A percentile compares a stretch with the other conserved stretches of the same genome.
phyloP scores from a whole-genome alignment of 2,113 vertebrate species.

The Notothenia rossii region DNA sequence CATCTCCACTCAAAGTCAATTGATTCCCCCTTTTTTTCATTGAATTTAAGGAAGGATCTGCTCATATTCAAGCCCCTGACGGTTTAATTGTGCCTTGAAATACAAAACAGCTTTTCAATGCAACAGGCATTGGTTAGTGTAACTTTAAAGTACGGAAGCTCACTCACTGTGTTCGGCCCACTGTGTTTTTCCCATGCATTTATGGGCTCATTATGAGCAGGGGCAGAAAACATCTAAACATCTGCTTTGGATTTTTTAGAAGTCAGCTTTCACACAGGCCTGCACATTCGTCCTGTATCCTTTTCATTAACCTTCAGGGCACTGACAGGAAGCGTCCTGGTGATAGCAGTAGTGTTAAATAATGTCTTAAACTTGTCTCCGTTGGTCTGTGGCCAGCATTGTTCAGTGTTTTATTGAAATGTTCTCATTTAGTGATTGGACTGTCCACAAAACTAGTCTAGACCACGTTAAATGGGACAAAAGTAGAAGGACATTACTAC shows the following conservation, averaged over 20 bases:
- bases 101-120: constrained; percentile 47
- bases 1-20: constrained; percentile 1
- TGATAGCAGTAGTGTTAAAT: constrained; percentile 63
- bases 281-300: constrained; percentile 34
- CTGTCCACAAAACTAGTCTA: neutral
- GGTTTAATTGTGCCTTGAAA: constrained; percentile 43
- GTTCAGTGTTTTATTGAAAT: constrained; percentile 61
- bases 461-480: constrained; percentile 21
- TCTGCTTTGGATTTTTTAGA: constrained; percentile 70
- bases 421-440: constrained; percentile 47
- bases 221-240: constrained; percentile 65
- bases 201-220: constrained; percentile 64
- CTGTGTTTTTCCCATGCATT: constrained; percentile 55
- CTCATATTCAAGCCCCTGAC: neutral
- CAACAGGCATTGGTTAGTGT: constrained; percentile 41
- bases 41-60: neutral
- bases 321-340: constrained; percentile 61
- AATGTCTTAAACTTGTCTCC: constrained; percentile 55
- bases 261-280: constrained; percentile 40
- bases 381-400: constrained; percentile 39
- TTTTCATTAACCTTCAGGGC: constrained; percentile 68
- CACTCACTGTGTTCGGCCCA: constrained; percentile 34
- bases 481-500: neutral
- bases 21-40: neutral
- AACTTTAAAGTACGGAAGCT: constrained; percentile 61